phyloP scores from a whole-genome alignment of 92 coral and sea anemone species.

The Scolanthus callimorphus region DNA sequence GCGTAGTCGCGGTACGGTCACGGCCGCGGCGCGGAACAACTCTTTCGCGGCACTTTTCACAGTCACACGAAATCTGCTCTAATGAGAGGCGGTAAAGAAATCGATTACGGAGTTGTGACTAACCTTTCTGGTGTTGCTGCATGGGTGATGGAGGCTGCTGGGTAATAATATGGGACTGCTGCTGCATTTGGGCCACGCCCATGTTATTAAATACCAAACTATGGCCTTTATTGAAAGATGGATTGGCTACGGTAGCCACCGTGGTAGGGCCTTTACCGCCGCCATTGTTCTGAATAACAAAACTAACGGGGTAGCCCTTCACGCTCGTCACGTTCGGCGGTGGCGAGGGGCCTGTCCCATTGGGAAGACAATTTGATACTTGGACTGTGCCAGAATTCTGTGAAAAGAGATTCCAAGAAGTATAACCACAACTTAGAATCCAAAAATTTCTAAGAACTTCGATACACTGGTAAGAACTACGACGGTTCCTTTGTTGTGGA shows the following conservation, averaged over 20 bases:
- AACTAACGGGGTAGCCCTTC: conserved; percentile 76
- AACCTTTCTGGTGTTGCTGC: conserved; percentile 75
- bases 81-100: too few relatives aligned
- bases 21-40: too few relatives aligned
- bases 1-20: too few relatives aligned
- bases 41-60: too few relatives aligned
- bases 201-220: conserved; percentile 88
- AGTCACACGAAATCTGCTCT: too few relatives aligned
- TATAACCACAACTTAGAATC: too few relatives aligned
- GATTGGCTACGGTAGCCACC: conserved; percentile 48
- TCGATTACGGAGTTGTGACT: neutral
- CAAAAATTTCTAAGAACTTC: too few relatives aligned
- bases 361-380: conserved; percentile 65
- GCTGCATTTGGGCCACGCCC: conserved; percentile 84
- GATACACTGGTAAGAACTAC: too few relatives aligned
- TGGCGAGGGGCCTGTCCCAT: conserved; percentile 95
- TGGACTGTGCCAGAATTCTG: conserved; percentile 57
- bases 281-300: conserved; percentile 74
- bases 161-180: conserved; percentile 60
- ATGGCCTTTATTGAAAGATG: conserved; percentile 59
- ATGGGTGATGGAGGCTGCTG: conserved; percentile 74
- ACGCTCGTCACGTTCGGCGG: conserved; percentile 69
- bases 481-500: too few relatives aligned
- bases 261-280: conserved; percentile 41
- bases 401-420: neutral